Conservation (phyloP, 2,888 invertebrate genomes). For the Spisula subtruncata region DNA sequence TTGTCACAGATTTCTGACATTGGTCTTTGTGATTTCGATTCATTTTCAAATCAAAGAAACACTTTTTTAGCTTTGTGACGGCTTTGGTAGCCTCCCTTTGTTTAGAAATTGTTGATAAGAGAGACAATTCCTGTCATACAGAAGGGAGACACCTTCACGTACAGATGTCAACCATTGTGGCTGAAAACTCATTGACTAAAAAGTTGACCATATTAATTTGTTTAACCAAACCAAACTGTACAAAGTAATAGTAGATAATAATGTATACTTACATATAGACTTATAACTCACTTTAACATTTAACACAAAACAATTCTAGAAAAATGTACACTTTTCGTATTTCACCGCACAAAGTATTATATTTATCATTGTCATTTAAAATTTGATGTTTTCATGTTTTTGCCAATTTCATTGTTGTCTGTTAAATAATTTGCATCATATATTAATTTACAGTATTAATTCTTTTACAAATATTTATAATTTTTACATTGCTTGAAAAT, state of each 20-base stretch:
- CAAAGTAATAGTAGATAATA: not conserved
- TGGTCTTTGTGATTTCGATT: not conserved
- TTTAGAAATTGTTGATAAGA: too few species aligned
- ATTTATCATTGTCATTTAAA: not conserved
- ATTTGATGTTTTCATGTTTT: not conserved
- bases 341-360: constrained; percentile 21
- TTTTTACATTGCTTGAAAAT: not conserved
- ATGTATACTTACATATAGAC: not conserved
- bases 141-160: too few species aligned
- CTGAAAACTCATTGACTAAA: not conserved
- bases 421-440: not conserved
- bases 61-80: not conserved
- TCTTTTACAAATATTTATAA: constrained; percentile 19
- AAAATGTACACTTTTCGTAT: constrained; percentile 1
- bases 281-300: too few species aligned
- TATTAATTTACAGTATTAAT: constrained; percentile 22
- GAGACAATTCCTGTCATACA: too few species aligned
- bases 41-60: not conserved
- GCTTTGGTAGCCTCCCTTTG: too few species aligned
- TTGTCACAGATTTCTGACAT: not conserved
- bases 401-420: constrained; percentile 23
- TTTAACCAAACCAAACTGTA: not conserved
- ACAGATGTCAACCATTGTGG: not conserved
- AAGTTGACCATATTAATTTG: not conserved
- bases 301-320: not conserved